Percentiles rank a stretch among this genome's conserved stretches.
Evolutionary conservation across 1,140 invertebrate species (phyloP).

Genomic region (Phenacoccus solenopsis): DNA sequence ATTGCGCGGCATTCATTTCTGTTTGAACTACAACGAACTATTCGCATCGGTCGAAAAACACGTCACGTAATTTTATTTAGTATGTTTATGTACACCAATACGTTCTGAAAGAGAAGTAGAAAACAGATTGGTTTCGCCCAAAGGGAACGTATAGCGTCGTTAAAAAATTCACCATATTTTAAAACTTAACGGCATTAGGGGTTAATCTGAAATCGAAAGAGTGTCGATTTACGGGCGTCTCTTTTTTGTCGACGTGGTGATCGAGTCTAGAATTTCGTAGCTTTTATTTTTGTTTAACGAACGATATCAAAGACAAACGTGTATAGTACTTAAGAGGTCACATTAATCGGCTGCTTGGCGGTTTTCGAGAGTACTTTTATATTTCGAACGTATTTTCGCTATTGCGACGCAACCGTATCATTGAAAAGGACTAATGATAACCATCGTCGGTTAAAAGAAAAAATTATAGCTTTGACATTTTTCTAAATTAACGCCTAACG

Average conservation of each 20-base stretch:
- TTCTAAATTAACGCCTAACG: constrained; percentile 7
- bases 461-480: constrained; percentile 15
- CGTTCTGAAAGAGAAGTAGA: too few relatives aligned
- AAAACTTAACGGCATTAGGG: neutral
- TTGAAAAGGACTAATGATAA: constrained; percentile 8
- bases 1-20: neutral
- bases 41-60: neutral
- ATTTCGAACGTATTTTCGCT: neutral
- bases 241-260: too few relatives aligned
- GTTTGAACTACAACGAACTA: neutral
- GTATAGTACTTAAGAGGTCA: neutral
- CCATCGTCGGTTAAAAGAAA: neutral
- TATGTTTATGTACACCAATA: neutral
- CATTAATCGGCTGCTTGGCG: neutral
- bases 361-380: neutral
- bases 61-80: neutral
- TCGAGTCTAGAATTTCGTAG: neutral
- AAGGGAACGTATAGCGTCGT: neutral
- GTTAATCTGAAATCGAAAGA: too few relatives aligned
- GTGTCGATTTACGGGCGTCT: too few relatives aligned
- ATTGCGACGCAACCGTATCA: neutral
- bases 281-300: neutral
- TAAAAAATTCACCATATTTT: neutral
- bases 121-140: too few relatives aligned
- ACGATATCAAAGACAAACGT: neutral